Evolutionary conservation across 2,888 invertebrate species (phyloP).

Genomic region (Molanna angustata): DNA sequence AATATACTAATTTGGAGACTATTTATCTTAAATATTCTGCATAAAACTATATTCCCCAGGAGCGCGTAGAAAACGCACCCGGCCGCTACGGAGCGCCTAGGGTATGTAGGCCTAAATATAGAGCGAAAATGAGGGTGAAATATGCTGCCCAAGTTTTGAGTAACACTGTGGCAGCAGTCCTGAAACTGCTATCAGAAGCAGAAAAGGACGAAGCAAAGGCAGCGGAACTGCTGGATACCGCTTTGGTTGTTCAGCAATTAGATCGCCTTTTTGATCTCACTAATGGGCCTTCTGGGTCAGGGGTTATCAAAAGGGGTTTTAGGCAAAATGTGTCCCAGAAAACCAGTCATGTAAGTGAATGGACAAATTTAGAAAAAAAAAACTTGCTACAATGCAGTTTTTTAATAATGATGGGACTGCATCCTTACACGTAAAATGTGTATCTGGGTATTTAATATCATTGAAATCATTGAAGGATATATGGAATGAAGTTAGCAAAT

Average conservation of each 20-base stretch:
- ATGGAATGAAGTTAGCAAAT: neutral
- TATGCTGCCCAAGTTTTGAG: constrained; percentile 6
- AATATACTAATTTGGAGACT: too few relatives aligned
- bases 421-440: neutral
- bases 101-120: constrained; percentile 3
- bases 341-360: neutral
- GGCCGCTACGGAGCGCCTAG: too few relatives aligned
- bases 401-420: neutral
- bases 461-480: neutral
- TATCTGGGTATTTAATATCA: neutral
- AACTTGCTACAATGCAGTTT: neutral
- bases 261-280: constrained; percentile 1
- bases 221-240: neutral
- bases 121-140: constrained; percentile 3
- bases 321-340: neutral
- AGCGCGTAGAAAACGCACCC: too few relatives aligned
- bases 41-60: too few relatives aligned
- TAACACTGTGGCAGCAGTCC: constrained; percentile 1
- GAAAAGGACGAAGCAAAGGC: constrained; percentile 1
- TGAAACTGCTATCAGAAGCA: constrained; percentile 1
- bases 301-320: neutral
- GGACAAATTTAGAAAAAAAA: neutral
- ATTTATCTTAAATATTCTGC: too few relatives aligned
- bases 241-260: neutral
- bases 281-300: neutral